Base-by-base conservation (phyloP, 2,113 vertebrate species). In the Sylvietta virens region DNA sequence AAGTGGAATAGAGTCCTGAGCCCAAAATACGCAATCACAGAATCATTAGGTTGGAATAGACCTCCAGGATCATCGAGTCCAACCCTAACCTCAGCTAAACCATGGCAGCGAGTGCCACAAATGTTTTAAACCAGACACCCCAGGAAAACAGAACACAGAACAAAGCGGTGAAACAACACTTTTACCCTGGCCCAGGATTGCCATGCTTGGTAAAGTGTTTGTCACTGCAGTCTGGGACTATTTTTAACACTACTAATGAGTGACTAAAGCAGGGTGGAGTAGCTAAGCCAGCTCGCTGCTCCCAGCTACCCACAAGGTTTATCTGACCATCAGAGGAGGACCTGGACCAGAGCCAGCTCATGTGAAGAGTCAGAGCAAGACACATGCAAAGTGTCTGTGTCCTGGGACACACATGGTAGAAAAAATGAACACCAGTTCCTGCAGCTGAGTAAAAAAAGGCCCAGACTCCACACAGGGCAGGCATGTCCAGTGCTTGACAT, bases 231-330 rank as follows among this genome's bases (percentile, higher is more conserved):
- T 13, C n/a, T 5, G 1, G 7, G 23, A 60, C 83, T 95, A 89
- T 87, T 94, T 95, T 95, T 92, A 95, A 81, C 65, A 4, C 60
- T 47, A 33, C 60, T 88, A 71, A 84, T n/a, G 26, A 81, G 57
- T 74, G 77, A 94, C 81, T 94, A 81, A 91, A 81, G 15, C 0
- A 4, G 53, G 92, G 92, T 91, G 89, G 92, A 91, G 86, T 7
- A 81, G 42, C 51, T 54, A 77, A 91, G 51, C 27, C 81, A 81
- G 47, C 42, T 30, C 0, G 1, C 33, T 71, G 60, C 47, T 93
- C 83, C 71, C 76, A 90, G 71, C 67, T 60, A 71, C 86, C 86
- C 91, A 26, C 54, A 15, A 66, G 22, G 17, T 70, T 95, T 95
- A 95, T 87, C 89, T 53, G 86, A 45, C 65, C 80, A 67, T 88